phyloP scores from a whole-genome alignment of 1,140 invertebrate species.

The Drosophila littoralis region DNA sequence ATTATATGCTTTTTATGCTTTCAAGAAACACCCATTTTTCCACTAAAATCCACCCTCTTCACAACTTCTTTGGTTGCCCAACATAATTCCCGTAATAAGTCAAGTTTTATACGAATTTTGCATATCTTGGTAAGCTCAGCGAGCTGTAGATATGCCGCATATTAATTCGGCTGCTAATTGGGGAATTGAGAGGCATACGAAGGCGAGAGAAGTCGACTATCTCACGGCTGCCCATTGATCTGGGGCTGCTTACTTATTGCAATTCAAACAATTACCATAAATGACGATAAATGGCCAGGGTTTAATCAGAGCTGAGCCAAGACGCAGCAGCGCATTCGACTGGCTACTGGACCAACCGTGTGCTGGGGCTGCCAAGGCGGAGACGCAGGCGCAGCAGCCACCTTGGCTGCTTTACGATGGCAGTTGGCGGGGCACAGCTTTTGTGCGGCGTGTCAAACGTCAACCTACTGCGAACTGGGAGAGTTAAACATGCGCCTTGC shows the following conservation, averaged over 20 bases:
- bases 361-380: neutral
- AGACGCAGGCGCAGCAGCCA: conserved; percentile 48
- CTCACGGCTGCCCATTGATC: conserved; percentile 33
- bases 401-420: conserved; percentile 26
- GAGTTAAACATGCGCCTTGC: conserved; percentile 49
- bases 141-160: neutral
- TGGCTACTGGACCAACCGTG: conserved; percentile 15
- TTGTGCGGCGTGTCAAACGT: conserved; percentile 71
- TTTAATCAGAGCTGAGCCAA: conserved; percentile 61
- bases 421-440: conserved; percentile 48
- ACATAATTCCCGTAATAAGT: neutral
- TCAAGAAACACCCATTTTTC: too few species aligned
- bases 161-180: conserved; percentile 29
- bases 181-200: neutral
- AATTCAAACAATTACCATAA: conserved; percentile 72
- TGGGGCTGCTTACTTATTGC: conserved; percentile 40
- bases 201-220: neutral
- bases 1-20: too few species aligned
- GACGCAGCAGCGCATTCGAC: conserved; percentile 11
- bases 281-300: conserved; percentile 68
- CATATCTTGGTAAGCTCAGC: neutral
- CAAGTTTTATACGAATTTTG: neutral
- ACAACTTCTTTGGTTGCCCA: too few species aligned
- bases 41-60: too few species aligned
- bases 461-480: conserved; percentile 46